Evolutionary conservation across 2,888 invertebrate genomes (phyloP), one percentile per base, ranked within the genome.

Genomic region (Tachina fera): DNA sequence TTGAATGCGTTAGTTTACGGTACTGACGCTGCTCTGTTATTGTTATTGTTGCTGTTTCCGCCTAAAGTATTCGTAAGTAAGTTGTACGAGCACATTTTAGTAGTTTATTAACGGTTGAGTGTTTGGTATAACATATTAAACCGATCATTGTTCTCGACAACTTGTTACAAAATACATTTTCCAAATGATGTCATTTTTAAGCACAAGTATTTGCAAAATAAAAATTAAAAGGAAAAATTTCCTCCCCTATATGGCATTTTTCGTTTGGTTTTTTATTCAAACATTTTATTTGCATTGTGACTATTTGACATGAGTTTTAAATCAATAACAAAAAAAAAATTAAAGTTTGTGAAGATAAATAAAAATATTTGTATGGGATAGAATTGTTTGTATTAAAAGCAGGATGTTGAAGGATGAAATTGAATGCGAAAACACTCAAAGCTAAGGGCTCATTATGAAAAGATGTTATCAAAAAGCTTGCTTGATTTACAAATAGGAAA

Each of bases 101-200:
- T 49, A 60, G 51, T 74, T 60, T 74, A 65, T 80, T 67, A 76
- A 47, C 60, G 63, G 76, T 22, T 70, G 51, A 85, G 86, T 86
- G 70, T 76, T 79, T 71, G 72, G 78, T 83, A 71, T 91, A 91
- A 91, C 89, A 91, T 91, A 91, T 91, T 91, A 91, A 91, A 91
- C 89, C 90, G 90, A 91, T 91, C 90, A 91, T 91, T 91, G 91
- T 90, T 89, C 88, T 89, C 88, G 91, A 91, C 91, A 89, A 89
- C 86, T 90, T 88, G 88, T 87, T 88, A 65, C 74, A 84, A 87
- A 89, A 86, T 87, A 76, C 72, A 87, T 87, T 87, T 86, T 79
- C 75, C 79, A 78, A 81, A 87, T 84, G 74, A 87, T 84, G 82
- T 86, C 86, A 86, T 79, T 65, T 83, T 6, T 86, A 56, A 83